Evolutionary conservation across 2,888 invertebrate genomes (phyloP).

Genomic region (Luperina testacea): DNA sequence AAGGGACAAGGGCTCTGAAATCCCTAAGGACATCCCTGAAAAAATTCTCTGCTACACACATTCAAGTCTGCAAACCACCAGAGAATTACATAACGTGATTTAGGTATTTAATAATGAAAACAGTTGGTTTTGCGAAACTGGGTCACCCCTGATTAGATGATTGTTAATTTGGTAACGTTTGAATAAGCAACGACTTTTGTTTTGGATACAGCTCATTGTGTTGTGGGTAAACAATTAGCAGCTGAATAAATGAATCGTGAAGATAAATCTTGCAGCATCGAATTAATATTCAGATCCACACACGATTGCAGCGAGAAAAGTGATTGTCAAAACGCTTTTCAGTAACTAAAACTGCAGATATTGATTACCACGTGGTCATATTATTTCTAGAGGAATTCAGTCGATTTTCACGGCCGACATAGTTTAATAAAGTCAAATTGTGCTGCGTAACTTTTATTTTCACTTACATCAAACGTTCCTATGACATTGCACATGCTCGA

Average conservation of each 20-base stretch:
- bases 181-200: constrained; percentile 31
- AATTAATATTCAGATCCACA: background rate
- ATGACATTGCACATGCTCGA: constrained; percentile 54
- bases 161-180: constrained; percentile 51
- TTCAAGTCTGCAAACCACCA: constrained; percentile 42
- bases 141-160: constrained; percentile 55
- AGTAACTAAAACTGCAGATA: constrained; percentile 43
- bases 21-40: constrained; percentile 51
- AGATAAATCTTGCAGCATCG: background rate
- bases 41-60: constrained; percentile 43
- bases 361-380: constrained; percentile 38
- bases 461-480: constrained; percentile 49
- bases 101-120: constrained; percentile 59
- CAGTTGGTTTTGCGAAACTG: constrained; percentile 49
- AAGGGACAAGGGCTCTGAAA: constrained; percentile 41
- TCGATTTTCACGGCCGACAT: constrained; percentile 47
- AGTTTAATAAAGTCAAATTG: constrained; percentile 49
- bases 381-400: background rate
- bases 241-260: background rate
- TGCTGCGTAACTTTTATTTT: constrained; percentile 56
- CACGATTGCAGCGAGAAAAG: background rate
- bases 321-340: constrained; percentile 11
- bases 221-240: constrained; percentile 18
- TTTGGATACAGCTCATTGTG: constrained; percentile 12
- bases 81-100: constrained; percentile 64